Evolutionary conservation across 2,888 invertebrate species (phyloP).

Genomic region (Pristionchus mayeri): DNA sequence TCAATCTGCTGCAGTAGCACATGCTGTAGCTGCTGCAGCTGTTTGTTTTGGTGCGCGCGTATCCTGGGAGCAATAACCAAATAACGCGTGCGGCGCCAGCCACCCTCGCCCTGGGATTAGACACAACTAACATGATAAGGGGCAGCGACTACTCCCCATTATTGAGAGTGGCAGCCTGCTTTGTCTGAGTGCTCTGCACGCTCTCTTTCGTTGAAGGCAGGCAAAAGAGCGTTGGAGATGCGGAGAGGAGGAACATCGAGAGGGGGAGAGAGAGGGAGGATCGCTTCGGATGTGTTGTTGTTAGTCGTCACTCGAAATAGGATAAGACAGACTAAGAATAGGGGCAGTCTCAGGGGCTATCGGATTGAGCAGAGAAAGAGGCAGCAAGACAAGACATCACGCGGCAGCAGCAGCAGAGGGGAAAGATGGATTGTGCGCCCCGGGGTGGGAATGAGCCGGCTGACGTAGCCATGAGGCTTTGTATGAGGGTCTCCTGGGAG

Average conservation of each 20-base stretch:
- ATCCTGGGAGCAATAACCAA: neutral
- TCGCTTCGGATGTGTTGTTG: conserved; percentile 10
- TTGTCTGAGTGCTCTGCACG: neutral
- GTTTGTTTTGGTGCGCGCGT: neutral
- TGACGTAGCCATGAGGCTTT: too few species aligned
- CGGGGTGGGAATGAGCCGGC: too few species aligned
- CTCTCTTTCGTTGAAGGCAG: too few species aligned
- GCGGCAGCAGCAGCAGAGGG: neutral
- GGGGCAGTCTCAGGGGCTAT: conserved; percentile 13
- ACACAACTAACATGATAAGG: conserved; percentile 35
- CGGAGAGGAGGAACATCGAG: too few species aligned
- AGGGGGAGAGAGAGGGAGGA: neutral
- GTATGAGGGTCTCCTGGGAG: too few species aligned
- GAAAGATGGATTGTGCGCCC: neutral
- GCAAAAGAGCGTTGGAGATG: too few species aligned
- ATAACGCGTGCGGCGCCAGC: neutral
- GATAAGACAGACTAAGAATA: conserved; percentile 39
- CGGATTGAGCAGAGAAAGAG: neutral
- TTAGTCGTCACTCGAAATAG: conserved; percentile 10
- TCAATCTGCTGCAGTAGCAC: too few species aligned
- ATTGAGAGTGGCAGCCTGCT: neutral
- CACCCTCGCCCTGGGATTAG: conserved; percentile 29
- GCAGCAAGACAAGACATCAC: conserved; percentile 28
- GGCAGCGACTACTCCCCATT: neutral
- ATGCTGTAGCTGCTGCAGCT: too few species aligned